phyloP scores from a whole-genome alignment of 2,888 invertebrate genomes.

The Cosmorhoe ocellata region DNA sequence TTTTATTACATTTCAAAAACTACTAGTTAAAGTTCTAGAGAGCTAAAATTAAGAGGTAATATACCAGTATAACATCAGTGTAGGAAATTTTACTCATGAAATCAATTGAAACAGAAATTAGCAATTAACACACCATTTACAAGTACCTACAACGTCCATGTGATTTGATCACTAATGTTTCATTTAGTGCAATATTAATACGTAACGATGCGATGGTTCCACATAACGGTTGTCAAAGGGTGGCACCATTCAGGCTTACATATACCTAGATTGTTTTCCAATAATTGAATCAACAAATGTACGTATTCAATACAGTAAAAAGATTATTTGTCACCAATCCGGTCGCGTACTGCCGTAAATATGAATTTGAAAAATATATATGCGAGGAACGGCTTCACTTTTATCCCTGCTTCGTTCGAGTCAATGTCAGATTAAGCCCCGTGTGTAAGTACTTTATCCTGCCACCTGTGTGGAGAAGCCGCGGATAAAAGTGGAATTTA shows the following conservation, averaged over 20 bases:
- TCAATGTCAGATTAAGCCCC: constrained; percentile 56
- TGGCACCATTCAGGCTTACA: neutral
- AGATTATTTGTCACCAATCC: constrained; percentile 24
- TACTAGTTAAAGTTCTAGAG: too few species aligned
- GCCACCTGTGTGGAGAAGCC: constrained; percentile 50
- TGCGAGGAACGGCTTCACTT: constrained; percentile 31
- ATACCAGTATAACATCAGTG: too few species aligned
- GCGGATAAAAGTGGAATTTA: constrained; percentile 39
- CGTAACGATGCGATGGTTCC: constrained; percentile 1
- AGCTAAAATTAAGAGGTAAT: too few species aligned
- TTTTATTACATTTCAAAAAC: too few species aligned
- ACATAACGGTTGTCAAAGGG: constrained; percentile 2
- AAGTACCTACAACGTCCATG: constrained; percentile 7
- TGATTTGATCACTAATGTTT: constrained; percentile 4
- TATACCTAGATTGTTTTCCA: constrained; percentile 4
- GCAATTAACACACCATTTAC: constrained; percentile 12
- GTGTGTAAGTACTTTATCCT: constrained; percentile 52
- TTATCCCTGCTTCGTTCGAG: constrained; percentile 44
- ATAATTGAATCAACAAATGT: constrained; percentile 11
- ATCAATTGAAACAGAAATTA: constrained; percentile 16
- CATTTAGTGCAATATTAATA: constrained; percentile 5
- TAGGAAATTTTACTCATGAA: too few species aligned
- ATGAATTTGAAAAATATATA: constrained; percentile 32
- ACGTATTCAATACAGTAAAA: constrained; percentile 10
- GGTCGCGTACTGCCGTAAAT: constrained; percentile 26